Evolutionary conservation across 1,140 invertebrate species (phyloP).

Genomic region (Plectrocnemia conspersa): DNA sequence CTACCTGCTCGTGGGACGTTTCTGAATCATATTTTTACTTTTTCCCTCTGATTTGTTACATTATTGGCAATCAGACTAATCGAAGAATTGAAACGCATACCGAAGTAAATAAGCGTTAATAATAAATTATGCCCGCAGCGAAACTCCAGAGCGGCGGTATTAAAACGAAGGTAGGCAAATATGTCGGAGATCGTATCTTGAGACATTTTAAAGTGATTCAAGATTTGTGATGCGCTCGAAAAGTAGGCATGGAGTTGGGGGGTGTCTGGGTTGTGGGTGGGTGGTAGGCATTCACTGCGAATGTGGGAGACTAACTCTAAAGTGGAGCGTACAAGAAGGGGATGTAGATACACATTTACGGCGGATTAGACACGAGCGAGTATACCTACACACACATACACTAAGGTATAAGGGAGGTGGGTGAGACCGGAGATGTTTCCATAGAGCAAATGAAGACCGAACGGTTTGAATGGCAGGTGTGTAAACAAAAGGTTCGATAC

Average conservation of each 20-base stretch:
- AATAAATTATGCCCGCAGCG: no score
- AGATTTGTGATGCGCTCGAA: conserved; percentile 29
- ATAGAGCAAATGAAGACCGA: conserved; percentile 6
- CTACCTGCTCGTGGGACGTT: no score
- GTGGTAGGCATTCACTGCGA: background rate
- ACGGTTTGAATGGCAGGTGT: conserved; percentile 11
- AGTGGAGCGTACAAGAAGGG: conserved; percentile 14
- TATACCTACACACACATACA: no score
- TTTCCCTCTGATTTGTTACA: no score
- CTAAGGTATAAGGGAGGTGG: no score
- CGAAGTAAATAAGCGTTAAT: no score
- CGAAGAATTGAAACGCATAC: no score
- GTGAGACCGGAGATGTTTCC: conserved; percentile 6
- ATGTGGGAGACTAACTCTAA: background rate
- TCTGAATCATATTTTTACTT: no score
- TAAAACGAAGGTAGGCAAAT: conserved; percentile 23
- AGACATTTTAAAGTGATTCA: conserved; percentile 36
- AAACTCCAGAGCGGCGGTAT: no score
- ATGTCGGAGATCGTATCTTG: conserved; percentile 31
- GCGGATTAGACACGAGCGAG: background rate
- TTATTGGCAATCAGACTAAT: no score
- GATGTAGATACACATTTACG: background rate
- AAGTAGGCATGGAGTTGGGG: background rate
- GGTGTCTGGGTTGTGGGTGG: conserved; percentile 5
- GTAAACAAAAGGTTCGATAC: conserved; percentile 11